Conservation (phyloP, 2,113 vertebrate genomes). For the Dipodomys ordii region DNA sequence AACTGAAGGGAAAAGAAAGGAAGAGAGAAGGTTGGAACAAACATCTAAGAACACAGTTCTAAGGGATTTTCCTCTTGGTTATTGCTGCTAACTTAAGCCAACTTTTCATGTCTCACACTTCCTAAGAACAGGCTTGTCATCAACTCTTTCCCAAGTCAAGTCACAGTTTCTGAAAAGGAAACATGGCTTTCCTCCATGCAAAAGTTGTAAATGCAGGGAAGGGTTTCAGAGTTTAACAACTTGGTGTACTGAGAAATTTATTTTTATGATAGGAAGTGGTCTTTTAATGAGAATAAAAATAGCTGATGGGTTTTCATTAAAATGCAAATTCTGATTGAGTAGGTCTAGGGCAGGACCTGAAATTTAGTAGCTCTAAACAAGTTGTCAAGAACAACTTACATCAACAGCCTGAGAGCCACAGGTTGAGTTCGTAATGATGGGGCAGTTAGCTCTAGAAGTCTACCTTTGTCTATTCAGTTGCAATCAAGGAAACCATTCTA, state of each 20-base stretch:
- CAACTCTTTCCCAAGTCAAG: too few relatives aligned
- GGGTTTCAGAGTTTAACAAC: neutral
- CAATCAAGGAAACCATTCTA: neutral
- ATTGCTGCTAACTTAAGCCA: neutral
- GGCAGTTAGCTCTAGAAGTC: neutral
- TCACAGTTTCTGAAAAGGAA: too few relatives aligned
- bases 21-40: neutral
- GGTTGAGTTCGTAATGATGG: accelerated
- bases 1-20: neutral
- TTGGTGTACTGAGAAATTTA: neutral
- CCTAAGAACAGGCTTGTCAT: neutral
- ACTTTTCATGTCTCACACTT: neutral
- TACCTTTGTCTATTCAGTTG: neutral
- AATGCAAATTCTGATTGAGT: neutral
- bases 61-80: neutral
- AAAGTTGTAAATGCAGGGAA: neutral
- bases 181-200: neutral
- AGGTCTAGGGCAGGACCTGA: neutral
- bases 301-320: neutral
- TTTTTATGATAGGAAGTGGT: neutral
- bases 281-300: neutral
- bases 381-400: neutral
- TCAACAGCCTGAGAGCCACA: neutral
- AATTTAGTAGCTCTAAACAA: neutral
- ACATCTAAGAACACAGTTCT: neutral